phyloP scores from a whole-genome alignment of 2,797 vertebrate species.

The Lates japonicus region DNA sequence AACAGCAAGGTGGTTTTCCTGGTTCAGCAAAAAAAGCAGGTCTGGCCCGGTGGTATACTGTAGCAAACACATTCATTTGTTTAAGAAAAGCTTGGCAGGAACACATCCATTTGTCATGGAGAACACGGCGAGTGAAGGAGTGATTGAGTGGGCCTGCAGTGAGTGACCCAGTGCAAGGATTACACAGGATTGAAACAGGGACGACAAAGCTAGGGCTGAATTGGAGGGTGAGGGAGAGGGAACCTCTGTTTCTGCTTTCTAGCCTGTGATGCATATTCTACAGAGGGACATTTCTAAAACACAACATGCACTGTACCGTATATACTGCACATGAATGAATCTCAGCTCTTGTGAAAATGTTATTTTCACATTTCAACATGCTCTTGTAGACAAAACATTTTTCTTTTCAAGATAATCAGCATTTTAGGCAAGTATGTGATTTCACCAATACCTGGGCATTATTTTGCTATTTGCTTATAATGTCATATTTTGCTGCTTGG shows the following conservation, averaged over 20 bases:
- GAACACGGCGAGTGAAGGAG: slow-evolving; percentile 45
- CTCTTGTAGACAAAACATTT: too few relatives aligned
- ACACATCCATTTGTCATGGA: slow-evolving; percentile 73
- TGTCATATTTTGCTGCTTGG: not conserved
- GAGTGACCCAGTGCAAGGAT: slow-evolving; percentile 57
- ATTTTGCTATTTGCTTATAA: not conserved
- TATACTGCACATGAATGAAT: not conserved
- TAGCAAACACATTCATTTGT: slow-evolving; percentile 72
- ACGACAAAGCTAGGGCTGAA: slow-evolving; percentile 39
- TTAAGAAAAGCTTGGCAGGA: slow-evolving; percentile 64
- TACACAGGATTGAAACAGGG: slow-evolving; percentile 45
- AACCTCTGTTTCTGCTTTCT: slow-evolving; percentile 11
- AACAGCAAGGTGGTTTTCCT: slow-evolving; percentile 65
- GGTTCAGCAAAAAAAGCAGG: slow-evolving; percentile 71
- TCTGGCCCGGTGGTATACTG: slow-evolving; percentile 19
- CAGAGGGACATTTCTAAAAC: slow-evolving; percentile 2
- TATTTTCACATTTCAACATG: not conserved
- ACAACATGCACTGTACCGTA: not conserved
- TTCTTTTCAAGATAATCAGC: not conserved
- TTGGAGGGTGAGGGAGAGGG: slow-evolving; percentile 12
- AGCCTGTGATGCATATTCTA: slow-evolving; percentile 1
- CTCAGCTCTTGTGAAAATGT: too few relatives aligned
- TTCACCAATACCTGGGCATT: not conserved
- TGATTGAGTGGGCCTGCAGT: slow-evolving; percentile 65
- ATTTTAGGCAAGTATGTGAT: not conserved